Percentiles rank a stretch among this genome's conserved stretches.
phyloP scores from a whole-genome alignment of 2,888 invertebrate genomes.

The Dusona sp. region DNA sequence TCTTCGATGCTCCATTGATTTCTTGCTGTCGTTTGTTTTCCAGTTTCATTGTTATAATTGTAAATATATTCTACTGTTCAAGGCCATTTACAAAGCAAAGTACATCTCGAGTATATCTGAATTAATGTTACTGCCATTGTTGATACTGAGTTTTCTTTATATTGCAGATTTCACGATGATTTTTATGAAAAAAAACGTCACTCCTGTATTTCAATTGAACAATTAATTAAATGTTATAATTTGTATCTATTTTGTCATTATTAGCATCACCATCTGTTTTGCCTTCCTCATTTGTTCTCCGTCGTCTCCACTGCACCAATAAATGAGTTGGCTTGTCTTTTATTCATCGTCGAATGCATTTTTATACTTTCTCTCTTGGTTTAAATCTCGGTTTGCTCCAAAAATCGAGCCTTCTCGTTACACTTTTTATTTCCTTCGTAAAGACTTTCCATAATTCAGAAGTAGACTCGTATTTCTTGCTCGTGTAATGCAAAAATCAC shows the following conservation, averaged over 20 bases:
- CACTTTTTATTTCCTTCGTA: conserved; percentile 22
- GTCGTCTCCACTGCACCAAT: conserved; percentile 35
- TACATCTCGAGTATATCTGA: neutral
- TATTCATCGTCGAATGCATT: conserved; percentile 61
- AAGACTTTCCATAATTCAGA: conserved; percentile 12
- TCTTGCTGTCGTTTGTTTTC: neutral
- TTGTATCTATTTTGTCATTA: neutral
- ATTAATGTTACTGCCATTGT: no score
- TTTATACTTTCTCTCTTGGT: conserved; percentile 61
- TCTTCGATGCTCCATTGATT: conserved; percentile 32
- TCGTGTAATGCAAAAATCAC: conserved; percentile 50
- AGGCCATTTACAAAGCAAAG: conserved; percentile 34
- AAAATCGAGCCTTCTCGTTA: conserved; percentile 54
- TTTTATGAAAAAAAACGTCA: neutral
- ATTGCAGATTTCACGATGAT: neutral
- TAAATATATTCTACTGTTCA: conserved; percentile 34
- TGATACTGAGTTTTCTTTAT: neutral
- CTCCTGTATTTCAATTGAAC: neutral
- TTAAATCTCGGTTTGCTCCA: neutral
- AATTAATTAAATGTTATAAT: neutral
- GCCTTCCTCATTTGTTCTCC: conserved; percentile 24
- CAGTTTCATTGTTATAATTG: neutral
- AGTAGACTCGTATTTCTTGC: conserved; percentile 8
- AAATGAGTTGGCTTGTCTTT: conserved; percentile 59
- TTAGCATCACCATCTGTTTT: conserved; percentile 23